Base-by-base conservation (phyloP, 2,113 vertebrate species). In the Lophotis ruficrista region DNA sequence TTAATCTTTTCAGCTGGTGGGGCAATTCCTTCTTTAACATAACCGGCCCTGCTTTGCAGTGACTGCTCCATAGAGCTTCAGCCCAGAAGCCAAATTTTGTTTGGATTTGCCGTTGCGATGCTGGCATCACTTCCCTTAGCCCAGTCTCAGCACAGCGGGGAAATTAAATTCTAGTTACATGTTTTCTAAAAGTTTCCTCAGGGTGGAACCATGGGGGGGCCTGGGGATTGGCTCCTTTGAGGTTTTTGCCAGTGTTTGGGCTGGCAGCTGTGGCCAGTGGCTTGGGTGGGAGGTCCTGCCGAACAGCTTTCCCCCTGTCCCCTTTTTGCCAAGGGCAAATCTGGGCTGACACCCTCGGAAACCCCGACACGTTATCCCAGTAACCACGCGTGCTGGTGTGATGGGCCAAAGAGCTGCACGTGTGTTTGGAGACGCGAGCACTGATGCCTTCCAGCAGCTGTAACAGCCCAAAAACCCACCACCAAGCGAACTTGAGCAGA, bases 311-410 rank as follows among this genome's bases (percentile, higher is more conserved):
- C 8, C 14, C 69, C 9, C 25, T 1, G 1, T 41, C 15, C 30
- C 18, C 11, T 21, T 62, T 85, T 35, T 43, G 25, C 66, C 68
- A 64, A 50, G 60, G 62, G 12, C 16, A 77, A 70, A 47, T 2
- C 7, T 6, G 56, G 21, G 38, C 27, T 41, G 54, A 50, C 10
- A 23, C 22, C 37, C 56, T 33, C 12, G 62, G 33, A 75, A 85
- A 45, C n/a, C 30, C 48, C 47, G 27, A 9, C 6, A 6, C 4
- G 0, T 31, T 16, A 7, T 33, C 41, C 60, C 71, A 60, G 53
- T 35, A 64, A 20, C 41, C 37, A 7, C 12, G 0, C 0, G 24
- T 12, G 48, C 9, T 1, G 4, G 37, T 13, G 24, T 5, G 12
- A 30, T 4, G 58, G 38, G 21, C 4, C 5, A 4, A 47, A 35